Base-by-base conservation (phyloP, 2,888 invertebrate species). In the Vanessa cardui region DNA sequence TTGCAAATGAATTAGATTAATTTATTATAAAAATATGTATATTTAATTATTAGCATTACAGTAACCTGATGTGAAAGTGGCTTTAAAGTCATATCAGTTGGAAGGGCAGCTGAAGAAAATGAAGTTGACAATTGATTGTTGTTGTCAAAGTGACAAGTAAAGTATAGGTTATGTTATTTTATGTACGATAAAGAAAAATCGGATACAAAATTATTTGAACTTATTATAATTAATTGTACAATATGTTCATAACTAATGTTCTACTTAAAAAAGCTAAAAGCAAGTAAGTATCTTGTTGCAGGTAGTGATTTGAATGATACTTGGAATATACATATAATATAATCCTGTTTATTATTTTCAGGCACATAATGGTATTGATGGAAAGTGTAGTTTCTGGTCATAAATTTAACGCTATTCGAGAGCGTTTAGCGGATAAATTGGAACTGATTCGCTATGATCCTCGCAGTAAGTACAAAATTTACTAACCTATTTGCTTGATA, bases 331-430 rank as follows among this genome's bases (percentile, higher is more conserved):
- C 18, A n/a, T 18, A 50, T 26, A 21, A 50, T 26, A 21, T 50
- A 49, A 49, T 49, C 9, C 9, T 18, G 4, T 12, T 8, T 18
- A 39, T 47, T 39, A 58, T n/a, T 94, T 94, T 74, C 80, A 97
- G 97, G 82, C 83, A 89, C 70, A 92, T 97, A 59, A 95, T 98
- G 95, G 97, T 98, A 9, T 78, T 96, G 74, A 92, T 97, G 94
- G 95, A 97, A 84, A 97, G 97, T 87, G 88, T 95, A 62, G 96
- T 96, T 2, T 96, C 95, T 77, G 97, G 97, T 0, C 97, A 98
- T 79, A 94, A 93, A 76, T 94, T 94, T 68, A 94, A 94, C 68
- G 82, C 85, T 67, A 93, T 96, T 58, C 93, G 97, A 67, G 96
- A 96, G 77, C 94, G 97, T 74, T 83, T 96, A 58, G 96, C 91